Evolutionary conservation across 64 coral and sea anemone genomes (phyloP), one percentile per base, ranked within the genome.

Genomic region (Cladopsammia gracilis): DNA sequence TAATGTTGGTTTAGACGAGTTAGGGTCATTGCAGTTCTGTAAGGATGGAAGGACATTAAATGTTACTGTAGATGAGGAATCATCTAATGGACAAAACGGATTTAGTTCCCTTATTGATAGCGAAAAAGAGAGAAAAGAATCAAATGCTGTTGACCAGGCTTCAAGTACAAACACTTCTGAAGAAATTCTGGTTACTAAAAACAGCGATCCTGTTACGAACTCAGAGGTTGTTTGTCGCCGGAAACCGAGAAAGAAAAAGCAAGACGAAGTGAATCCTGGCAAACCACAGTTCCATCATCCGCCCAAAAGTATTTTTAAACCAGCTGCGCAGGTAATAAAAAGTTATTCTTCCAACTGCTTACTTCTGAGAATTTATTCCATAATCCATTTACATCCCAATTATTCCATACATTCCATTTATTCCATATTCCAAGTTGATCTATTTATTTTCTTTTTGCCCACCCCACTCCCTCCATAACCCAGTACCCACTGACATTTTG

Each of bases 201-300:
- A 51, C 7, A 49, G 10, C 5, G 80, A 69, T 4, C 7, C 19
- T 50, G 3, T 67, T 22, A 64, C 62, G 16, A 10, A 24, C 49
- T 64, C 44, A 49, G 45, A 48, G n/a, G 62, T 16, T 24, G 80
- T 64, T 84, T 84, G 62, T 49, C 58, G 45, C 16, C 64, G 80
- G 20, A 84, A 44, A 82, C 25, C 42, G 56, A 62, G 79, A 82
- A 79, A 82, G 26, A 82, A 47, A 7, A 64, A 68, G 10, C 62
- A 84, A 84, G 23, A 46, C 3, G 58, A 84, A 84, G 80, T 68
- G 10, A 50, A 20, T 0, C 10, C 61, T n/a, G 61, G 80, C 14
- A 93, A 86, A 70, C 91, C 91, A 13, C 82, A 71, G 71, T 95
- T 95, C 58, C 67, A 84, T 86, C 78, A 90, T 86, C 93, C 93